Evolutionary conservation across 2,113 vertebrate genomes (phyloP).

Genomic region (Pelodiscus sinensis): DNA sequence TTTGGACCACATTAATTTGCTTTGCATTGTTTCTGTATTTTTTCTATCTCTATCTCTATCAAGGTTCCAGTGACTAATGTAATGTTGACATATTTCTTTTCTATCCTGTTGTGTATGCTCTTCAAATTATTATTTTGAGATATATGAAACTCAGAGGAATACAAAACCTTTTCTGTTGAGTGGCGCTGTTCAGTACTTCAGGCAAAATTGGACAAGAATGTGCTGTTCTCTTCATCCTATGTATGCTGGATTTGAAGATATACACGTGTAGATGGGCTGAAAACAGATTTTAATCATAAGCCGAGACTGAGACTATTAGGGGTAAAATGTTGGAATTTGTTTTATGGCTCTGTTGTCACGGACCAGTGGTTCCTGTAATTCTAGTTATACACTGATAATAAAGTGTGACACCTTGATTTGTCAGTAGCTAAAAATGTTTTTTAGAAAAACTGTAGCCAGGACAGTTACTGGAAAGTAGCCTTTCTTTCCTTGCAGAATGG

Average conservation of each 20-base stretch:
- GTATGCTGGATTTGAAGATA: not conserved
- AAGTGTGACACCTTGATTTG: not conserved
- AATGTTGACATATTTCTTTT: not conserved
- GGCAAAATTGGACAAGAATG: not conserved
- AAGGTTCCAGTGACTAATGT: not conserved
- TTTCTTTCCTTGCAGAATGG: not conserved
- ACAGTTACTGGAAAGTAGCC: not conserved
- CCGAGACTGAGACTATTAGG: not conserved
- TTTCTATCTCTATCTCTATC: not conserved
- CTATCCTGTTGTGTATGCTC: not conserved
- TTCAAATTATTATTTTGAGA: not conserved
- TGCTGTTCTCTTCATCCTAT: not conserved
- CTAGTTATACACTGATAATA: not conserved
- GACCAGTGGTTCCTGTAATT: accelerated
- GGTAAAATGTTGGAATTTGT: not conserved
- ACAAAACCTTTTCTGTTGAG: not conserved
- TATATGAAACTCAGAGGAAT: not conserved
- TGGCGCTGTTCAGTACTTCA: not conserved
- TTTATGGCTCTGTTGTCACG: not conserved
- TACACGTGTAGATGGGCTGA: not conserved
- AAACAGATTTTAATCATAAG: not conserved
- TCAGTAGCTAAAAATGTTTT: not conserved
- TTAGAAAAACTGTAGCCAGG: not conserved
- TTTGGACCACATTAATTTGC: not conserved
- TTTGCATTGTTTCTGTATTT: accelerated